A percentile compares a stretch with the other conserved stretches of the same genome.
Evolutionary conservation across 2,888 invertebrate species (phyloP).

Genomic region (Trissoscelio sp.): DNA sequence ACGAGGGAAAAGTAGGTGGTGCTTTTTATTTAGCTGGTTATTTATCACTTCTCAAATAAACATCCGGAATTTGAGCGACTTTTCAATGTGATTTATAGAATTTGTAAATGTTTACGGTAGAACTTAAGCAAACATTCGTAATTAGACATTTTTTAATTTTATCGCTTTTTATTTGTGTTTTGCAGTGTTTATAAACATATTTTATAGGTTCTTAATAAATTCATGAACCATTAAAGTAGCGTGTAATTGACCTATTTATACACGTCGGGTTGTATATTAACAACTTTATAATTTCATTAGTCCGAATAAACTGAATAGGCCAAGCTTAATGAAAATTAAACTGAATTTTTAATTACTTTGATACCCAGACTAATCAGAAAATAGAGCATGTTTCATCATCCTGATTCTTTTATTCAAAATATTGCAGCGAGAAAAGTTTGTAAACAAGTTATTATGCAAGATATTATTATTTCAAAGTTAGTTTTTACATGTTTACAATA

Average conservation of each 20-base stretch:
- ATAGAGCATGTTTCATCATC: neutral
- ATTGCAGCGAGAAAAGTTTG: too few relatives aligned
- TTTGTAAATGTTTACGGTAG: neutral
- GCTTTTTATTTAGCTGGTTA: slow-evolving; percentile 9
- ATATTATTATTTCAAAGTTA: too few relatives aligned
- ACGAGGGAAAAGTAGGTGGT: slow-evolving; percentile 10
- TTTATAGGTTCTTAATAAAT: neutral
- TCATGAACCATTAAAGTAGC: neutral
- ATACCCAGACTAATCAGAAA: neutral
- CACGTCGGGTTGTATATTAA: slow-evolving; percentile 2
- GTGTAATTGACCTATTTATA: slow-evolving; percentile 9
- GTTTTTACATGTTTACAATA: too few relatives aligned
- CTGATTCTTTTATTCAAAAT: neutral
- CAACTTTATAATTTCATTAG: neutral
- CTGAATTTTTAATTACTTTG: neutral
- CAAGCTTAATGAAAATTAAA: neutral
- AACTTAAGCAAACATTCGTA: too few relatives aligned
- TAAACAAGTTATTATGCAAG: too few relatives aligned
- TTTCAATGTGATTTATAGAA: slow-evolving; percentile 1
- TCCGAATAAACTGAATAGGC: neutral
- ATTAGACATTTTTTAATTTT: too few relatives aligned
- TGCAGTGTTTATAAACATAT: neutral
- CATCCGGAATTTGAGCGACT: neutral
- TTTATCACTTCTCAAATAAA: slow-evolving; percentile 20
- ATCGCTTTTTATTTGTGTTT: neutral